Evolutionary conservation across 2,113 vertebrate species (phyloP).

Genomic region (Oryzias melastigma): DNA sequence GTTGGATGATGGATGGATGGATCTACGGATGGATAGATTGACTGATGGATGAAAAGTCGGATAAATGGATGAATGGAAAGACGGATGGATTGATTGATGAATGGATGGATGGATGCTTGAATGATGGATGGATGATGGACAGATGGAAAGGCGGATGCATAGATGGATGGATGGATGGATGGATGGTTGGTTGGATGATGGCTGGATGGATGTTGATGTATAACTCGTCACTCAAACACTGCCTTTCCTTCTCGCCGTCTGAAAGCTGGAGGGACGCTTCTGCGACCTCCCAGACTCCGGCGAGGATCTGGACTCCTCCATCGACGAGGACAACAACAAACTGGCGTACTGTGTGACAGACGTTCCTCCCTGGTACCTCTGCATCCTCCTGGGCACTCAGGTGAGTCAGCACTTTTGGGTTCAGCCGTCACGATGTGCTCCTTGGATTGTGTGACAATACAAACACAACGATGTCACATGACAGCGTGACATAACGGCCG

Average conservation of each 20-base stretch:
- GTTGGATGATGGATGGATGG: too few relatives aligned
- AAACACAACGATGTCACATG: constrained; percentile 30
- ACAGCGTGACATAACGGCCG: not conserved
- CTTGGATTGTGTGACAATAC: not conserved
- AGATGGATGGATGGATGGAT: too few relatives aligned
- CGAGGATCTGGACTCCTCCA: constrained; percentile 37
- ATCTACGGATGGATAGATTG: too few relatives aligned
- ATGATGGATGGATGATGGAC: too few relatives aligned
- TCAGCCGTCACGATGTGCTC: not conserved
- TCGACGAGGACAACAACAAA: constrained; percentile 46
- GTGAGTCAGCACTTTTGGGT: constrained; percentile 46
- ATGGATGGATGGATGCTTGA: too few relatives aligned
- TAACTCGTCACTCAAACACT: too few relatives aligned
- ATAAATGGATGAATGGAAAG: too few relatives aligned
- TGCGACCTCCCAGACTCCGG: constrained; percentile 54
- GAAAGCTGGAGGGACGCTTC: constrained; percentile 63
- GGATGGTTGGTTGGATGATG: too few relatives aligned
- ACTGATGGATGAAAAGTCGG: too few relatives aligned
- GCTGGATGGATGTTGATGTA: too few relatives aligned
- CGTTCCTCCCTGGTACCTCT: constrained; percentile 90
- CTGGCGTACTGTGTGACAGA: constrained; percentile 85
- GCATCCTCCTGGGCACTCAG: constrained; percentile 92
- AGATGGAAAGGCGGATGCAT: too few relatives aligned
- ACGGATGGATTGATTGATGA: too few relatives aligned
- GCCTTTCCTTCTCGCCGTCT: not conserved